These are phyloP conservation scores for Proctacanthus coquilletti DNA, from an alignment of 1,140 invertebrate species.

Conservation along the genomic window DNA sequence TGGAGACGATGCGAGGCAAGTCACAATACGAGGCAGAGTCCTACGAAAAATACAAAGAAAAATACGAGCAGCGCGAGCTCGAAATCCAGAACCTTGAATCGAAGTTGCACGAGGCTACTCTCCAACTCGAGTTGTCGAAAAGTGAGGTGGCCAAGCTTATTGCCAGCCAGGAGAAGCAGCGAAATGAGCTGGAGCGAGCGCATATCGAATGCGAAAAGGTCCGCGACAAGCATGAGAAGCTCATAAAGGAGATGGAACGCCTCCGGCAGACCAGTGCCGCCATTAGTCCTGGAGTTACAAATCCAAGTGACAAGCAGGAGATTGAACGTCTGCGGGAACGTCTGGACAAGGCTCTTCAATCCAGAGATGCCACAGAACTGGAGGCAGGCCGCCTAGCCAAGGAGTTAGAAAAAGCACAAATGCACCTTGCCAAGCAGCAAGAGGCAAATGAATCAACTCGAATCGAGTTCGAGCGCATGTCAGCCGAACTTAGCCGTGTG, in stretches of 20 bases:
- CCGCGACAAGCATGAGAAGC: constrained; percentile 66
- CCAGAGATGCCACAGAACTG: constrained; percentile 63
- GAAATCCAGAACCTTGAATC: constrained; percentile 63
- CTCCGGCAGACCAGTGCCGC: constrained; percentile 20
- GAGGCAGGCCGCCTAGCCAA: constrained; percentile 70
- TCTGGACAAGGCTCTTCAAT: constrained; percentile 60
- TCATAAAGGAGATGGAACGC: constrained; percentile 36
- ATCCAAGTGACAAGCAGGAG: constrained; percentile 41
- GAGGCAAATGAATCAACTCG: constrained; percentile 61
- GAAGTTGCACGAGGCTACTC: constrained; percentile 57
- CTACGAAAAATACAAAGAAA: constrained; percentile 58
- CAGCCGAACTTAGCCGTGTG: constrained; percentile 58
- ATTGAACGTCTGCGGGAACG: constrained; percentile 71
- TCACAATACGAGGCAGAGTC: constrained; percentile 79
- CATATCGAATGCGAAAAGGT: constrained; percentile 76
- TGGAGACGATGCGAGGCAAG: constrained; percentile 68
- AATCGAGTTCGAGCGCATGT: constrained; percentile 69
- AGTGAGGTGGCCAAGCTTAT: constrained; percentile 58
- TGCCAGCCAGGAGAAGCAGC: constrained; percentile 57
- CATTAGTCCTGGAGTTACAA: constrained; percentile 21
- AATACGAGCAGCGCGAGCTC: constrained; percentile 51
- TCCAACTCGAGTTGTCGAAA: constrained; percentile 63
- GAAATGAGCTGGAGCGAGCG: constrained; percentile 57
- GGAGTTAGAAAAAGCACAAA: constrained; percentile 71
- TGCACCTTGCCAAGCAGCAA: constrained; percentile 63